A percentile compares a stretch with the other conserved stretches of the same genome.
Conservation (phyloP, 2,888 invertebrate genomes). For the Schrankia costaestrigalis region DNA sequence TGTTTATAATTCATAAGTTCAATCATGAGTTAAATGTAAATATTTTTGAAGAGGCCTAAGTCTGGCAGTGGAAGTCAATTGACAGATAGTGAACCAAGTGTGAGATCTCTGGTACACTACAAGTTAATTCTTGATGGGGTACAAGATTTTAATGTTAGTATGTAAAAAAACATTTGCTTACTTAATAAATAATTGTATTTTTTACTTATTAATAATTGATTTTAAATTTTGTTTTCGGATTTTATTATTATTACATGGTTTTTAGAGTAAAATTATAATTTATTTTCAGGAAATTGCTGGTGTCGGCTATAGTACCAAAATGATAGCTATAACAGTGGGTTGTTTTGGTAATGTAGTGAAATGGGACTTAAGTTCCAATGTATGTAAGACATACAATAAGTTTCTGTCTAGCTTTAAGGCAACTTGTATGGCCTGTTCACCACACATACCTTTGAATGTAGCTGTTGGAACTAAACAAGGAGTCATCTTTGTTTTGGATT, state of each 20-base stretch:
- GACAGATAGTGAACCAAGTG: too few species aligned
- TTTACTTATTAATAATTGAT: too few species aligned
- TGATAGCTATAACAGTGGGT: constrained; percentile 72
- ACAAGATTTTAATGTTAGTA: too few species aligned
- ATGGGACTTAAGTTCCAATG: constrained; percentile 77
- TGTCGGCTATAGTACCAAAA: constrained; percentile 69
- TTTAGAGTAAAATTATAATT: neutral
- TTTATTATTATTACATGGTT: neutral
- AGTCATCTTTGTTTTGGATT: constrained; percentile 61
- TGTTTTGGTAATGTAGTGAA: constrained; percentile 66
- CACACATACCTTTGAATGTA: constrained; percentile 51
- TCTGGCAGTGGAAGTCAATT: too few species aligned
- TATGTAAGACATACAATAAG: constrained; percentile 52
- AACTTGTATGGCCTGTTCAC: constrained; percentile 60
- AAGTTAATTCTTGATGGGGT: too few species aligned
- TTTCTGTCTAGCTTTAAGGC: constrained; percentile 55
- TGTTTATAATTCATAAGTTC: too few species aligned
- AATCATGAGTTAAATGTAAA: too few species aligned
- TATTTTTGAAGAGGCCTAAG: too few species aligned
- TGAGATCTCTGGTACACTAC: too few species aligned
- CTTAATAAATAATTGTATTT: too few species aligned
- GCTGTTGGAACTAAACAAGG: constrained; percentile 75
- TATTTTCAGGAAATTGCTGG: constrained; percentile 58
- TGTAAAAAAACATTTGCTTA: too few species aligned
- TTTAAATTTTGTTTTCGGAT: too few species aligned